These are phyloP conservation scores for Zophobas atratus DNA, from an alignment of 1,140 invertebrate species.

Conservation along the genomic window DNA sequence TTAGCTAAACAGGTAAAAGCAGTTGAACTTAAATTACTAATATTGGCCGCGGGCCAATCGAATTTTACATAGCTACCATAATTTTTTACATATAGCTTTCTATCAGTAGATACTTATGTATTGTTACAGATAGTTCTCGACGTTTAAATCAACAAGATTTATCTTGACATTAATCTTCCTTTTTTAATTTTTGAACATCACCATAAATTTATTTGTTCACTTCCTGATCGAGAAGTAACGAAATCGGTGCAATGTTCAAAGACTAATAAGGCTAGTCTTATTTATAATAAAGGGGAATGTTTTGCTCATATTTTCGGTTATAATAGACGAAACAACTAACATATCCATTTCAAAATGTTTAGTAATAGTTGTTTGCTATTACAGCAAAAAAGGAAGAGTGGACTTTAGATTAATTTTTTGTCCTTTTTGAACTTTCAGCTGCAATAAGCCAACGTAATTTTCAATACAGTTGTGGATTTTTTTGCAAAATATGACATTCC, in stretches of 20 bases:
- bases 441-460: slow-evolving; percentile 24
- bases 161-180: no score
- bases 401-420: slow-evolving; percentile 32
- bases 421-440: slow-evolving; percentile 28
- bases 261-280: neutral
- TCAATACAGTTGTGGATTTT: neutral
- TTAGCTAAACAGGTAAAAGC: no score
- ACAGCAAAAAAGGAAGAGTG: slow-evolving; percentile 8
- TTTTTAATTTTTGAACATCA: no score
- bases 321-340: slow-evolving; percentile 48
- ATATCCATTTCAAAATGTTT: slow-evolving; percentile 46
- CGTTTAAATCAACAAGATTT: no score
- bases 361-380: slow-evolving; percentile 48
- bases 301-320: slow-evolving; percentile 33
- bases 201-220: neutral
- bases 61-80: no score
- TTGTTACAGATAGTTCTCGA: no score
- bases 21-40: no score
- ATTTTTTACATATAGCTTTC: no score
- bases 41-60: no score
- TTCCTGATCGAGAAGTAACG: neutral
- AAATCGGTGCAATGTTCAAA: neutral
- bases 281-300: neutral
- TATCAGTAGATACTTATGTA: no score
- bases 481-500: slow-evolving; percentile 40